Percentiles rank a stretch among this genome's conserved stretches.
Conservation (phyloP, 2,888 invertebrate genomes). For the Cheilosia pagana region DNA sequence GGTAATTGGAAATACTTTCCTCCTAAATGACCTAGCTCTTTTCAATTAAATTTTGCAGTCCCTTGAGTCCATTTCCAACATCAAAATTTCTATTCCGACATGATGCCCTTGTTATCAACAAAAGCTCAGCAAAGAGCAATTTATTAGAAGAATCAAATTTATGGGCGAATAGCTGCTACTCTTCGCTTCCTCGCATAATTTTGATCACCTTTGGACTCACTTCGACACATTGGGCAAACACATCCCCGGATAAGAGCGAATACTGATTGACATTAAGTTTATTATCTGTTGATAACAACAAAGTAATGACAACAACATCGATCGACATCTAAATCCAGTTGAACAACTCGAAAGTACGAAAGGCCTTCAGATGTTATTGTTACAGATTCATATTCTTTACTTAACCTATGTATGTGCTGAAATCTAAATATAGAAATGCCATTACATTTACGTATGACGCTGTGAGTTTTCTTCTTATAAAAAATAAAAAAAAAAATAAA, state of each 20-base stretch:
- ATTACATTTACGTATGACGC: neutral
- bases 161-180: no score
- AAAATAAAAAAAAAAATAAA: no score
- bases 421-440: slow-evolving; percentile 7
- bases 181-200: no score
- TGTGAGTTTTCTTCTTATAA: neutral
- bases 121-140: no score
- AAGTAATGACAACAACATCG: slow-evolving; percentile 13
- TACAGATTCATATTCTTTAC: neutral
- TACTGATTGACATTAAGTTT: slow-evolving; percentile 13
- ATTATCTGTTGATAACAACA: slow-evolving; percentile 17
- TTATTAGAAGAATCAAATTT: no score
- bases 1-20: no score
- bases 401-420: slow-evolving; percentile 4
- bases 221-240: neutral
- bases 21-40: no score
- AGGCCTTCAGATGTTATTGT: slow-evolving; percentile 43
- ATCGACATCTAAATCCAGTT: slow-evolving; percentile 9
- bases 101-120: no score
- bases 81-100: no score
- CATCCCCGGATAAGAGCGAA: neutral
- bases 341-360: slow-evolving; percentile 3
- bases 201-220: no score
- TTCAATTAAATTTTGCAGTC: no score
- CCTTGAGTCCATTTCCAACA: no score